Evolutionary conservation across 2,113 vertebrate genomes (phyloP).

Genomic region (Parus major): DNA sequence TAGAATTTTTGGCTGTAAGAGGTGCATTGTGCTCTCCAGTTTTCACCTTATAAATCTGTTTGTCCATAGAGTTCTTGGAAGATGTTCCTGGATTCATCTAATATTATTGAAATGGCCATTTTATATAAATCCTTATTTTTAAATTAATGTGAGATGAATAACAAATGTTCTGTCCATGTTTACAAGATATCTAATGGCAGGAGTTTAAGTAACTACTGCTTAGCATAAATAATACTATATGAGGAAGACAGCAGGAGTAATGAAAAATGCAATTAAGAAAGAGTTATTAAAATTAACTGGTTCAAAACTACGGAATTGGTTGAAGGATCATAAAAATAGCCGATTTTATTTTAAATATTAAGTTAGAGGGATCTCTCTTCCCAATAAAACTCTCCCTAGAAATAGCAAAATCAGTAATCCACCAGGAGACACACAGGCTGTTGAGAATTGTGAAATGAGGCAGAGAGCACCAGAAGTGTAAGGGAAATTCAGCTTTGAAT

Average conservation of each 20-base stretch:
- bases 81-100: background rate
- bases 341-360: background rate
- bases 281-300: background rate
- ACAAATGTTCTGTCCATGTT: background rate
- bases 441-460: background rate
- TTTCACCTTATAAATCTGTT: conserved; percentile 44
- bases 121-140: background rate
- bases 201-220: background rate
- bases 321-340: background rate
- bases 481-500: background rate
- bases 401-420: background rate
- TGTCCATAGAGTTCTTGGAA: background rate
- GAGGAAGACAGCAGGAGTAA: background rate
- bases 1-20: background rate
- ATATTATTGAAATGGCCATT: background rate
- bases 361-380: background rate
- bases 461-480: background rate
- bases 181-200: background rate
- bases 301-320: background rate
- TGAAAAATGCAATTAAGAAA: background rate
- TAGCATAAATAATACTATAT: background rate
- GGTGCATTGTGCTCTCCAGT: background rate
- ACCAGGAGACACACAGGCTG: background rate
- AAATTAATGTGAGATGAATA: background rate
- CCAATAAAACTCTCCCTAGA: background rate